Evolutionary conservation across 2,888 invertebrate genomes (phyloP).

Genomic region (Phrixothrix hirtus): DNA sequence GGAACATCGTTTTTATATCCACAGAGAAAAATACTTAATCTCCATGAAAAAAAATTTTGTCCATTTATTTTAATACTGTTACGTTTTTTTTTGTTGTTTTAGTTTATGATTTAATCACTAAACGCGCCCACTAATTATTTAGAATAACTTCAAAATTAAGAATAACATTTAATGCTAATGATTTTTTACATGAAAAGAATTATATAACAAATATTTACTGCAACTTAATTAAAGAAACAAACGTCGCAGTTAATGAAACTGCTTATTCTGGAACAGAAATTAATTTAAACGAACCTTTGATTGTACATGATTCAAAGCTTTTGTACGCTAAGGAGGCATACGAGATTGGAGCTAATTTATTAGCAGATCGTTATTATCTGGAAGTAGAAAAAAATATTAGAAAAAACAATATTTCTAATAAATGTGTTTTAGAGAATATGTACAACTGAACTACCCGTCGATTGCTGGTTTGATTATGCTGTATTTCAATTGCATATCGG

Average conservation of each 20-base stretch:
- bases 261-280: slow-evolving; percentile 26
- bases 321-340: slow-evolving; percentile 51
- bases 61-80: too few relatives aligned
- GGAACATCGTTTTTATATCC: too few relatives aligned
- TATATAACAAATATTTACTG: slow-evolving; percentile 38
- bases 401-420: neutral
- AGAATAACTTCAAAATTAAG: too few relatives aligned
- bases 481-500: slow-evolving; percentile 45
- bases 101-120: too few relatives aligned
- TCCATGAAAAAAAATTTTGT: too few relatives aligned
- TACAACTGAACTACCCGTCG: slow-evolving; percentile 33
- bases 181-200: slow-evolving; percentile 5
- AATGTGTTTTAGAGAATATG: slow-evolving; percentile 40
- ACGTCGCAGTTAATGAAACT: slow-evolving; percentile 43
- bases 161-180: too few relatives aligned
- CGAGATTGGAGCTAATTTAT: slow-evolving; percentile 41
- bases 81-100: too few relatives aligned
- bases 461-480: slow-evolving; percentile 52
- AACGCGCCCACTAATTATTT: too few relatives aligned
- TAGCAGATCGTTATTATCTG: slow-evolving; percentile 49
- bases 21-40: too few relatives aligned
- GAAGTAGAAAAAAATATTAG: slow-evolving; percentile 37
- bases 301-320: slow-evolving; percentile 31
- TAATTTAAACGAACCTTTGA: slow-evolving; percentile 6
- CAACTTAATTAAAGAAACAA: slow-evolving; percentile 45